Percentiles rank a stretch among this genome's conserved stretches.
Conservation (phyloP, 2,797 vertebrate species). For the Leucoraja ocellata region DNA sequence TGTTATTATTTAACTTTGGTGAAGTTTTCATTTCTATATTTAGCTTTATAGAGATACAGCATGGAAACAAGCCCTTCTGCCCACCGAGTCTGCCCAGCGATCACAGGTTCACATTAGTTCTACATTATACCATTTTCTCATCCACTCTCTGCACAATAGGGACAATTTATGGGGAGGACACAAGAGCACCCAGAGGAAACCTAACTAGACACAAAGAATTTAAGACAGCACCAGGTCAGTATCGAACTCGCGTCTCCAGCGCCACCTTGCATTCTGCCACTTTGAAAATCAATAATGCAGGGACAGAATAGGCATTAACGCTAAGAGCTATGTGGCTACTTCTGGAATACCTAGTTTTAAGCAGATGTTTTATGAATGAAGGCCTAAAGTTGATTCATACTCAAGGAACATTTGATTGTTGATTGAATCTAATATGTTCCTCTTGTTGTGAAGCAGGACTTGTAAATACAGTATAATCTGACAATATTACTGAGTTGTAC, state of each 20-base stretch:
- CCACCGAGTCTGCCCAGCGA: too few species aligned
- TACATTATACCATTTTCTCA: too few species aligned
- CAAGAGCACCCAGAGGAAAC: too few species aligned
- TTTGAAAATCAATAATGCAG: background rate
- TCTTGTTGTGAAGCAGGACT: background rate
- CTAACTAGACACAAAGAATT: too few species aligned
- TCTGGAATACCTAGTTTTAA: background rate
- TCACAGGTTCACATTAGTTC: too few species aligned
- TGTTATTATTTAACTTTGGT: background rate
- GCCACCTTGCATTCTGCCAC: too few species aligned
- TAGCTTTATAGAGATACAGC: too few species aligned
- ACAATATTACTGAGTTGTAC: background rate
- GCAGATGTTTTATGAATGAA: background rate
- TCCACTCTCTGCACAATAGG: too few species aligned
- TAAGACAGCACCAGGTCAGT: too few species aligned
- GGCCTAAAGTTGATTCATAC: background rate
- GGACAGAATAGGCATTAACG: background rate
- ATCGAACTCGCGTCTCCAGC: too few species aligned
- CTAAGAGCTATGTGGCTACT: background rate
- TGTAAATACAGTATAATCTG: background rate
- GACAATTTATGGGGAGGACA: too few species aligned
- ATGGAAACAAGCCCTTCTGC: too few species aligned
- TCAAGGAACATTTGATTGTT: background rate
- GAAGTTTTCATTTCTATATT: background rate
- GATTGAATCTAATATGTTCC: background rate